These are phyloP conservation scores for Hippocampus guttulatus DNA, from an alignment of 2,113 vertebrate species.

Conservation along the genomic window DNA sequence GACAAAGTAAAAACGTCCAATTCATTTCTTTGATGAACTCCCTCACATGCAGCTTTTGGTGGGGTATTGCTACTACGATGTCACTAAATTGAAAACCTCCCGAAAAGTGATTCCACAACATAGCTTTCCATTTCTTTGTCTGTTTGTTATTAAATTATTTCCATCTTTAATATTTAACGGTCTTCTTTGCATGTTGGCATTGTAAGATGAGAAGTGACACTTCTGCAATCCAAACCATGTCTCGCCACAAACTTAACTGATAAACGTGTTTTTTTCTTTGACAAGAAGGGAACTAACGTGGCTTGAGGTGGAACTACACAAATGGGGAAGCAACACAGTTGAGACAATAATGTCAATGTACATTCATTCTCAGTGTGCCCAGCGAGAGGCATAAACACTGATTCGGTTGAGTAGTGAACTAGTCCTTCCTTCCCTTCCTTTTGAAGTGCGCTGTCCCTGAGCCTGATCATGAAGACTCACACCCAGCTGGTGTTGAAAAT, in stretches of 20 bases:
- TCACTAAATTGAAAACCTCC: neutral
- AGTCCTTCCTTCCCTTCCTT: neutral
- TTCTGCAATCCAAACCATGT: constrained; percentile 26
- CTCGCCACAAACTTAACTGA: constrained; percentile 4
- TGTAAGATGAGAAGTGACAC: constrained; percentile 6
- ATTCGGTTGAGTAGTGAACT: constrained; percentile 8
- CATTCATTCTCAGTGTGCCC: neutral
- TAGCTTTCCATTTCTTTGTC: neutral
- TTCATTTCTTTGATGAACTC: no score
- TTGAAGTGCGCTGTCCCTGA: constrained; percentile 6
- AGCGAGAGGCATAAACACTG: neutral
- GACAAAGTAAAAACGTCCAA: no score
- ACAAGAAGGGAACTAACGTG: neutral
- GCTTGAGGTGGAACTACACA: neutral
- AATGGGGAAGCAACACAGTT: neutral
- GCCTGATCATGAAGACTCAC: constrained; percentile 17
- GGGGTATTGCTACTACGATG: no score
- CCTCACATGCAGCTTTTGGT: no score
- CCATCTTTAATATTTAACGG: constrained; percentile 8
- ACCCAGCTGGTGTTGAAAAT: neutral
- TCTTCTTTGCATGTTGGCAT: constrained; percentile 7
- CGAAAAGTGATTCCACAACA: no score
- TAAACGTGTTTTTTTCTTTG: constrained; percentile 19
- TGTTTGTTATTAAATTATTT: neutral
- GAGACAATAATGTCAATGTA: neutral